Conservation (phyloP, 1,140 invertebrate genomes). For the Eubasilissa regina region DNA sequence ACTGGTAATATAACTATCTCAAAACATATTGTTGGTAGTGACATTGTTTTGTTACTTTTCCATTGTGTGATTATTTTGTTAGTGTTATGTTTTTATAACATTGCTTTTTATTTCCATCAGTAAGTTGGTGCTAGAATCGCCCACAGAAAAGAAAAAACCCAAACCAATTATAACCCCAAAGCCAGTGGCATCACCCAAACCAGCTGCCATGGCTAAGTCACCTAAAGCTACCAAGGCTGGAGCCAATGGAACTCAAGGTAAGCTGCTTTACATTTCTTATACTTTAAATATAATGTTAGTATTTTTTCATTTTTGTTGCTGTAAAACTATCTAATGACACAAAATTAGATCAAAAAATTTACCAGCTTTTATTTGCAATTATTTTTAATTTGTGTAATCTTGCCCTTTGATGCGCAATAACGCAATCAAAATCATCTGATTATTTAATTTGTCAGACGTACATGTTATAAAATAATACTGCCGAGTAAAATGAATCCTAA, state of each 20-base stretch:
- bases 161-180: constrained; percentile 25
- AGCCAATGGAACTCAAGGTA: constrained; percentile 51
- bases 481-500: too few relatives aligned
- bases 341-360: too few relatives aligned
- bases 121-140: constrained; percentile 6
- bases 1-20: background rate
- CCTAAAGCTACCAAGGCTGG: constrained; percentile 43
- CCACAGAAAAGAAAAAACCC: constrained; percentile 40
- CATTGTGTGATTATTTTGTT: too few relatives aligned
- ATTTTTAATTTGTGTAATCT: too few relatives aligned
- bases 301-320: too few relatives aligned
- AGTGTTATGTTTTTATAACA: background rate
- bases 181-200: constrained; percentile 9
- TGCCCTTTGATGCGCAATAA: too few relatives aligned
- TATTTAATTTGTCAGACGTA: too few relatives aligned
- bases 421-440: too few relatives aligned
- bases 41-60: too few relatives aligned
- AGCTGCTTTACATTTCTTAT: constrained; percentile 15
- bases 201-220: constrained; percentile 21
- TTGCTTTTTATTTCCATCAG: constrained; percentile 12
- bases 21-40: background rate
- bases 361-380: too few relatives aligned
- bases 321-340: too few relatives aligned
- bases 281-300: background rate
- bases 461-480: too few relatives aligned